Conservation (phyloP, 2,113 vertebrate genomes). For the Cnemophilus loriae region DNA sequence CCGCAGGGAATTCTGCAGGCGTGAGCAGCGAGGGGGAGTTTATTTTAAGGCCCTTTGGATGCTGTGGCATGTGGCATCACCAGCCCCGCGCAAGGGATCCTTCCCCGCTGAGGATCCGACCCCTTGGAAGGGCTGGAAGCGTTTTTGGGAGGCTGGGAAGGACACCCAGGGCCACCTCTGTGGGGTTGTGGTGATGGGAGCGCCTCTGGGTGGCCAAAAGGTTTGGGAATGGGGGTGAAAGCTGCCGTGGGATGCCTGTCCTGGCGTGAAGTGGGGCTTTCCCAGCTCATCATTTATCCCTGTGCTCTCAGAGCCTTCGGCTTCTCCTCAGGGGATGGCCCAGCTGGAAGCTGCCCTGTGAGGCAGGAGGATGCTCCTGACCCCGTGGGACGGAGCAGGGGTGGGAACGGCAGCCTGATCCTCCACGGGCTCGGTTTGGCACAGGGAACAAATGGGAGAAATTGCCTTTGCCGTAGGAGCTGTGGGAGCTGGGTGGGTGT, state of each 20-base stretch:
- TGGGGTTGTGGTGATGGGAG: not conserved
- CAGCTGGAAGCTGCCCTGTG: rapidly evolving
- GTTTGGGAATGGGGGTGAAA: not conserved
- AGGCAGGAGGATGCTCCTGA: not conserved
- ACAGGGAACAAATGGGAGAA: rapidly evolving
- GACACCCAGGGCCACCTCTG: rapidly evolving
- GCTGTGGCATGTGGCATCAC: not conserved
- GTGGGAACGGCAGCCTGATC: not conserved
- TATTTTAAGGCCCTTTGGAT: not conserved
- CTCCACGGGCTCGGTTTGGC: rapidly evolving
- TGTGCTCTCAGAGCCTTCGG: not conserved
- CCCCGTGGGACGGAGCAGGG: not conserved
- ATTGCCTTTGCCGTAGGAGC: rapidly evolving
- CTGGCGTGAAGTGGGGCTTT: rapidly evolving
- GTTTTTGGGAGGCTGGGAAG: rapidly evolving
- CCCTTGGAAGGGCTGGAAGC: rapidly evolving
- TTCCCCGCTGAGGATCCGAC: not conserved
- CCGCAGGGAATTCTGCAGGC: not conserved
- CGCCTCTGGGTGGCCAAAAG: not conserved
- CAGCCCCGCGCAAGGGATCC: not conserved
- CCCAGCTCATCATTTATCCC: not conserved
- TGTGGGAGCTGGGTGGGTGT: not conserved
- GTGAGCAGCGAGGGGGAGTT: not conserved
- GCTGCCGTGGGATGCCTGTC: rapidly evolving
- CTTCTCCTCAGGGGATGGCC: rapidly evolving